phyloP scores from a whole-genome alignment of 2,888 invertebrate species.

The Drosophila siamana region DNA sequence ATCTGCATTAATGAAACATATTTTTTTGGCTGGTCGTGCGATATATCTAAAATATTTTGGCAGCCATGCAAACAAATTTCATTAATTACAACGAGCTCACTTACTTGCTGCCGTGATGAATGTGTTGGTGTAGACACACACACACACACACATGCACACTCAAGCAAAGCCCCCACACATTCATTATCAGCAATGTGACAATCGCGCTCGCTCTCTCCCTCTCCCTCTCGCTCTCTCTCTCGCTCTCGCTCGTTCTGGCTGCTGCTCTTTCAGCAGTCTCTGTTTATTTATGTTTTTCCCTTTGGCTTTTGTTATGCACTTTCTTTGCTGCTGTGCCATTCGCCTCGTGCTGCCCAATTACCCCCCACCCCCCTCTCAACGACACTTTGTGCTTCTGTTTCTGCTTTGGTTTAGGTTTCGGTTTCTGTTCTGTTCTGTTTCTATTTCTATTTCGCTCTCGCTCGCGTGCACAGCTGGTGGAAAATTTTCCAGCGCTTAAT shows the following conservation, averaged over 20 bases:
- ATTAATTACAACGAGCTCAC: constrained; percentile 52
- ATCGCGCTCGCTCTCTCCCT: constrained; percentile 2
- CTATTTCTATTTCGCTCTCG: constrained; percentile 25
- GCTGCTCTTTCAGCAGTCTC: constrained; percentile 30
- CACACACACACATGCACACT: neutral
- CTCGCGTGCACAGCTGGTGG: constrained; percentile 72
- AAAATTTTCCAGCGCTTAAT: constrained; percentile 74
- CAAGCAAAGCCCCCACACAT: constrained; percentile 43
- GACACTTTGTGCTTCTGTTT: constrained; percentile 38
- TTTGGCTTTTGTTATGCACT: constrained; percentile 40
- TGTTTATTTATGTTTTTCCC: constrained; percentile 64
- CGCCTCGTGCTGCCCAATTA: constrained; percentile 36
- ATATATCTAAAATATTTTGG: constrained; percentile 54
- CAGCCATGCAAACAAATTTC: constrained; percentile 57
- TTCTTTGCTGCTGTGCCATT: constrained; percentile 31
- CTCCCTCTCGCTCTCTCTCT: constrained; percentile 8
- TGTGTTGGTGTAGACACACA: neutral
- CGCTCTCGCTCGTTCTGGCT: constrained; percentile 4
- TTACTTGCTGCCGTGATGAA: neutral
- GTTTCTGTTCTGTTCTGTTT: constrained; percentile 36
- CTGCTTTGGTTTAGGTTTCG: constrained; percentile 22
- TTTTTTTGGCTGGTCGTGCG: constrained; percentile 34
- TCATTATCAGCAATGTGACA: constrained; percentile 47
- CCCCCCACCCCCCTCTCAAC: constrained; percentile 46
- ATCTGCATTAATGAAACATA: constrained; percentile 59